Conservation (phyloP, 2,888 invertebrate species). For the Agrochola litura region DNA sequence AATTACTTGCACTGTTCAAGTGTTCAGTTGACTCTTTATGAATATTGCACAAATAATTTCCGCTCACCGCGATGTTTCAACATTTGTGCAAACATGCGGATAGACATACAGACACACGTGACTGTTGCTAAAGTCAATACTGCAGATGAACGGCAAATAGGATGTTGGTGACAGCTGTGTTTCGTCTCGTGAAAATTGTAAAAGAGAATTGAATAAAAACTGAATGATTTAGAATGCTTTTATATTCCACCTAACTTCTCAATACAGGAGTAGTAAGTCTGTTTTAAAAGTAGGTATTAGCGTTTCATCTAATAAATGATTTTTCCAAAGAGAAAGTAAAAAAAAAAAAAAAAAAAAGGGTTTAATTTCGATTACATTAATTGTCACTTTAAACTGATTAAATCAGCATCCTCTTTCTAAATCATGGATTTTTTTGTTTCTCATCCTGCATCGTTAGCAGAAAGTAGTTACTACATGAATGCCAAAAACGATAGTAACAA, state of each 20-base stretch:
- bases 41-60: conserved; percentile 58
- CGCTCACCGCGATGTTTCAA: conserved; percentile 52
- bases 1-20: conserved; percentile 25
- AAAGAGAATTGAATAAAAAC: background rate
- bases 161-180: background rate
- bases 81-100: conserved; percentile 57
- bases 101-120: conserved; percentile 26
- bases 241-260: background rate
- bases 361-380: background rate
- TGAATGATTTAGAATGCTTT: background rate
- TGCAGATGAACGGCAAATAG: conserved; percentile 37
- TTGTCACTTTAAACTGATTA: background rate
- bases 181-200: background rate
- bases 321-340: background rate
- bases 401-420: background rate
- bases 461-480: background rate
- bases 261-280: background rate
- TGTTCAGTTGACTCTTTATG: conserved; percentile 36
- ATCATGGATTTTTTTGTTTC: background rate
- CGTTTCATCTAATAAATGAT: background rate
- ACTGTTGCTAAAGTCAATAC: conserved; percentile 30
- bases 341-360: too few relatives aligned
- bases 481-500: background rate
- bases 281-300: too few relatives aligned
- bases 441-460: background rate